Evolutionary conservation across 2,888 invertebrate species (phyloP), one percentile per base, ranked within the genome.

Genomic region (Dryobota labecula): DNA sequence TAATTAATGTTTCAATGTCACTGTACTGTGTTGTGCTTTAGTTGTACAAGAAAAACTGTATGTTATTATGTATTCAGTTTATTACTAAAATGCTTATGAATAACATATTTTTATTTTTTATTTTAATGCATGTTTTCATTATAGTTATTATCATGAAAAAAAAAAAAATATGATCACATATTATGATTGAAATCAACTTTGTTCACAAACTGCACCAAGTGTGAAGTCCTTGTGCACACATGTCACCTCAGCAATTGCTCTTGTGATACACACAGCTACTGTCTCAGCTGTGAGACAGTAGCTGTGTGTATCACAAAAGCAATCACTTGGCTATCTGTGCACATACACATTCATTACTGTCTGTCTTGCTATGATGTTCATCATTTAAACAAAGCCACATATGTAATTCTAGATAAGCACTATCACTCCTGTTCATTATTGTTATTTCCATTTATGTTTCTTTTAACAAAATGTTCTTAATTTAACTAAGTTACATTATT

Each of bases 1-100:
- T 51, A 33, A n/a, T 62, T 57, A 57, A 60, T 38, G 7, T 58
- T 63, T 54, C 70, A 76, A 47, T 70, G 76, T 54, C 47, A 63
- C 45, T 70, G 18, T 49, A 49, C 2, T 20, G 0, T 36, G 15
- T 54, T 36, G 43, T 30, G 24, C 33, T 72, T 33, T 20, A 49
- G 0, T 56, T 68, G 43, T 38, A 56, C 7, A n/a, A 56, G 3
- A 36, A 2, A 43, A 13, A 45, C 20, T 36, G 7, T 41, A 30
- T 45, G 24, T 43, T 15, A 56, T 47, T 49, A 47, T 33, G 11
- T 51, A n/a, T 74, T 58, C 36, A 43, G n/a, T 27, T 51, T 33
- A 72, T 33, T 47, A 43, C 8, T 38, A 38, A 30, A 45, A 36
- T 24, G n/a, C 7, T 7, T 11, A 20, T 13, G 7, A 41, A 20